Conservation (phyloP, 2,888 invertebrate species). For the Drosophila merina region DNA sequence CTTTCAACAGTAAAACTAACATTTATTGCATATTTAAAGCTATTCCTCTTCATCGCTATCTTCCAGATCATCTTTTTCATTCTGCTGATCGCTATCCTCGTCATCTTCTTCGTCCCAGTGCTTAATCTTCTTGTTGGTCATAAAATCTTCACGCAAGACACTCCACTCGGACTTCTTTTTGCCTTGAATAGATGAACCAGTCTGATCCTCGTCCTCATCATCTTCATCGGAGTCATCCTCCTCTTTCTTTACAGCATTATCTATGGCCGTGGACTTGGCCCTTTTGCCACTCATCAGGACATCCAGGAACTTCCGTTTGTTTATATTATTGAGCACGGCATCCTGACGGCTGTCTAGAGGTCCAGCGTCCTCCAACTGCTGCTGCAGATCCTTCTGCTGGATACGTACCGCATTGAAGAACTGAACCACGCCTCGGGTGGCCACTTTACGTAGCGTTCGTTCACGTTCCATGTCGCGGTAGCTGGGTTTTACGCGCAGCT, state of each 20-base stretch:
- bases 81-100: constrained; percentile 51
- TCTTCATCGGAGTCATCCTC: constrained; percentile 84
- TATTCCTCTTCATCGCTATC: constrained; percentile 49
- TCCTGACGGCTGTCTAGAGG: constrained; percentile 91
- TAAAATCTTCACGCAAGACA: constrained; percentile 92
- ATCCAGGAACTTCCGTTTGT: constrained; percentile 90
- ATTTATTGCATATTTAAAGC: constrained; percentile 43
- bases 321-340: constrained; percentile 89
- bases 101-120: constrained; percentile 93
- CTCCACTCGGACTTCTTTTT: constrained; percentile 86
- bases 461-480: constrained; percentile 91
- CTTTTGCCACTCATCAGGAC: constrained; percentile 89
- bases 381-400: constrained; percentile 91
- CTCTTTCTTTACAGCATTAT: constrained; percentile 85
- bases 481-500: constrained; percentile 89
- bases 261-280: constrained; percentile 85
- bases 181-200: constrained; percentile 38
- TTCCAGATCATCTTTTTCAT: constrained; percentile 12
- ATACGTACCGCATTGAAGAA: constrained; percentile 95
- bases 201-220: constrained; percentile 82
- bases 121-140: constrained; percentile 94
- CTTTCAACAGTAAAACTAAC: constrained; percentile 30
- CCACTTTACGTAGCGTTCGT: constrained; percentile 90
- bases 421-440: constrained; percentile 96
- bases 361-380: constrained; percentile 89